These are phyloP conservation scores for Bettongia penicillata DNA, from an alignment of 2,113 vertebrate genomes.

Conservation along the genomic window DNA sequence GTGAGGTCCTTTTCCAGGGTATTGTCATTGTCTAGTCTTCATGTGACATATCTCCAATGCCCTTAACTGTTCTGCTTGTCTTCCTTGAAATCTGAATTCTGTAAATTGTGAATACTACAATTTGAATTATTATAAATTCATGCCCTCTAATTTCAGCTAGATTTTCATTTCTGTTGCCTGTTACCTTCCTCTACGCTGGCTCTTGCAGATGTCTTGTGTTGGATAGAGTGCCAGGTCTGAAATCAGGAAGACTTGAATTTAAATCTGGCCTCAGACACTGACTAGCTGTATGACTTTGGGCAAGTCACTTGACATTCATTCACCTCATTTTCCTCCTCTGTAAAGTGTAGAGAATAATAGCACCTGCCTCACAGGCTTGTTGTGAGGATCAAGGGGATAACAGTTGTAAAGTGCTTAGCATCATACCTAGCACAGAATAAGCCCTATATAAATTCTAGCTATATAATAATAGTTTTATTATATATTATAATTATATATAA, in stretches of 20 bases:
- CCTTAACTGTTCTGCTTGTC: background rate
- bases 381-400: background rate
- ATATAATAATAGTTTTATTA: background rate
- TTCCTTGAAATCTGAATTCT: background rate
- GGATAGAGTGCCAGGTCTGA: background rate
- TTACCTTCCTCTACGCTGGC: background rate
- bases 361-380: background rate
- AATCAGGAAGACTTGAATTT: background rate
- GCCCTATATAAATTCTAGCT: background rate
- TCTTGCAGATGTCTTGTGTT: background rate
- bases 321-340: background rate
- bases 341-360: background rate
- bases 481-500: no score
- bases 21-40: background rate
- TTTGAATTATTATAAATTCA: background rate
- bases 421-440: background rate
- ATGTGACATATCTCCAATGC: background rate
- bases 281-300: background rate
- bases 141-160: background rate
- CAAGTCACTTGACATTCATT: background rate
- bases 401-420: background rate
- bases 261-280: background rate
- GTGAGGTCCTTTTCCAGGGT: background rate
- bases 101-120: background rate
- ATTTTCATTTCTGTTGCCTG: background rate